phyloP scores from a whole-genome alignment of 2,888 invertebrate genomes.

The Polydrusus pterygomalis region DNA sequence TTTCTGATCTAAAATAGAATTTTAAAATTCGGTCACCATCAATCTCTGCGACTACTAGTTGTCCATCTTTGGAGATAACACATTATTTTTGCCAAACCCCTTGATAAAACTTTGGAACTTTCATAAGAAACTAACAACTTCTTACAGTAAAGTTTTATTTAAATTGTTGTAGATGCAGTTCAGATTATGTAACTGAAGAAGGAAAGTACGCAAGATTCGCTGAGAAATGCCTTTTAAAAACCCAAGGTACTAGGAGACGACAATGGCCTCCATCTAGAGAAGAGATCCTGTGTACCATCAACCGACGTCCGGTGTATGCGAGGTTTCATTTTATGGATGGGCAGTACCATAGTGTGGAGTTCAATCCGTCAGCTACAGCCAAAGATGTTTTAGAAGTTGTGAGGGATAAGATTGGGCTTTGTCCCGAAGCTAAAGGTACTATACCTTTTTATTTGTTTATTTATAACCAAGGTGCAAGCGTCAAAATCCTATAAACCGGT shows the following conservation, averaged over 20 bases:
- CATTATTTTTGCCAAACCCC: too few relatives aligned
- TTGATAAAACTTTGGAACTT: too few relatives aligned
- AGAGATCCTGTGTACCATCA: slow-evolving; percentile 94
- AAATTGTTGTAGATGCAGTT: slow-evolving; percentile 79
- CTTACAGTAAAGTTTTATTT: too few relatives aligned
- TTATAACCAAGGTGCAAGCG: too few relatives aligned
- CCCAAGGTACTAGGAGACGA: slow-evolving; percentile 84
- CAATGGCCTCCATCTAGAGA: slow-evolving; percentile 94
- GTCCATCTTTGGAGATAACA: too few relatives aligned
- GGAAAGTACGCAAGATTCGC: slow-evolving; percentile 95
- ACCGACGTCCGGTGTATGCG: slow-evolving; percentile 92
- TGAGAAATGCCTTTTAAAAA: slow-evolving; percentile 86
- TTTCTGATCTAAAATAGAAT: too few relatives aligned
- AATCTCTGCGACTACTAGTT: too few relatives aligned
- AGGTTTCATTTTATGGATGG: slow-evolving; percentile 95
- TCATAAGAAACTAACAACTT: too few relatives aligned
- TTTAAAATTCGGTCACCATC: too few relatives aligned
- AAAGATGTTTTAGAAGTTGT: slow-evolving; percentile 91
- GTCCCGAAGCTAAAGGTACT: slow-evolving; percentile 78
- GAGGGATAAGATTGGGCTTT: slow-evolving; percentile 91
- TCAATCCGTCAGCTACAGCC: slow-evolving; percentile 94
- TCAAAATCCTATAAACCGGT: too few relatives aligned
- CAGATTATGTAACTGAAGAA: slow-evolving; percentile 92
- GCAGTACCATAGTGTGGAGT: slow-evolving; percentile 95
- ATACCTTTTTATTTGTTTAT: too few relatives aligned